Evolutionary conservation across 2,113 vertebrate genomes (phyloP).

Genomic region (Oreochromis niloticus): DNA sequence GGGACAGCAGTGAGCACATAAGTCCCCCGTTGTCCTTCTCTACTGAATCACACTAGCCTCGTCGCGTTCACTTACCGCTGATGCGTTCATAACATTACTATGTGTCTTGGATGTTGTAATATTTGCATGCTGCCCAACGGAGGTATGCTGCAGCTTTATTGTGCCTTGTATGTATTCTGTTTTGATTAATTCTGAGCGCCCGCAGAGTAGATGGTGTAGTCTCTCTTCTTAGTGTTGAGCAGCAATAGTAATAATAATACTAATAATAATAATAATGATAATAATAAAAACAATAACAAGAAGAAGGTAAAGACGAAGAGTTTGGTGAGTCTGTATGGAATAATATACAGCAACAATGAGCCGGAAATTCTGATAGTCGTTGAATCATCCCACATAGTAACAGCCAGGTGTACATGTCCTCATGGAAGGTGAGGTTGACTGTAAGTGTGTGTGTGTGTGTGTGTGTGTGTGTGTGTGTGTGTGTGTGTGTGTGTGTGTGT

Average conservation of each 20-base stretch:
- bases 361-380: conserved; percentile 1
- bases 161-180: background rate
- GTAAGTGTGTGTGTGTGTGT: background rate
- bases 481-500: background rate
- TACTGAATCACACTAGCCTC: background rate
- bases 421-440: conserved; percentile 2
- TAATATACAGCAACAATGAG: background rate
- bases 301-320: background rate
- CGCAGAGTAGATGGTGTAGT: background rate
- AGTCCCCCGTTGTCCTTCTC: background rate
- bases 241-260: background rate
- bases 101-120: background rate
- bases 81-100: background rate
- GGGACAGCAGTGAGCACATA: background rate
- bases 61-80: background rate
- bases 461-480: background rate
- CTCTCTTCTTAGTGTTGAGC: background rate
- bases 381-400: conserved; percentile 19
- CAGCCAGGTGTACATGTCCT: conserved; percentile 31
- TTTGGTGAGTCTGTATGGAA: background rate
- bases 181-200: background rate
- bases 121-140: background rate
- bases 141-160: background rate
- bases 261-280: background rate
- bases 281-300: background rate